Evolutionary conservation across 2,113 vertebrate species (phyloP).

Genomic region (Otolemur garnettii): DNA sequence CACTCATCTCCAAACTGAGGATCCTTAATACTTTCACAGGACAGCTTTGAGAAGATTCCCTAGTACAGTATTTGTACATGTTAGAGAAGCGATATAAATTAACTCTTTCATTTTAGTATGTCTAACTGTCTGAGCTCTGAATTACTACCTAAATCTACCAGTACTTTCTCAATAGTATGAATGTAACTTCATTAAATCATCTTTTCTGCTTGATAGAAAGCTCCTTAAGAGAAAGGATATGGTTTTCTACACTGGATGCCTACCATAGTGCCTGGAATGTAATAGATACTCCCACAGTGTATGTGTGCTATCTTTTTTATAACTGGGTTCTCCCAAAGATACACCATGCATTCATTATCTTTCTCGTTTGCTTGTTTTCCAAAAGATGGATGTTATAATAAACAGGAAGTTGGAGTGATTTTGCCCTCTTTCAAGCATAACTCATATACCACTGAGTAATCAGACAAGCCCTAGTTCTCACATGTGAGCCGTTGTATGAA

Average conservation of each 20-base stretch:
- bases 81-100: background rate
- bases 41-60: background rate
- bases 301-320: background rate
- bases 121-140: conserved; percentile 7
- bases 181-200: background rate
- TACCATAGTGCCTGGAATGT: background rate
- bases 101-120: background rate
- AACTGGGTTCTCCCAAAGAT: background rate
- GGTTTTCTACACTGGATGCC: background rate
- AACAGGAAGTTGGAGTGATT: background rate
- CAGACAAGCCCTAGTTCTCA: background rate
- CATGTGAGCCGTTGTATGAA: background rate
- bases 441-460: background rate
- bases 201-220: background rate
- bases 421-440: background rate
- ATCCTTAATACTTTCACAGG: background rate
- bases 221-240: background rate
- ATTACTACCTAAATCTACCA: background rate
- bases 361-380: background rate
- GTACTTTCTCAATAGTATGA: background rate
- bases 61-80: background rate
- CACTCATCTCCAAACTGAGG: background rate
- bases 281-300: background rate
- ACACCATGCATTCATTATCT: background rate
- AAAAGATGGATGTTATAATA: background rate